Evolutionary conservation across 2,797 vertebrate species (phyloP), one percentile per base, ranked within the genome.

Genomic region (Luscinia megarhynchos): DNA sequence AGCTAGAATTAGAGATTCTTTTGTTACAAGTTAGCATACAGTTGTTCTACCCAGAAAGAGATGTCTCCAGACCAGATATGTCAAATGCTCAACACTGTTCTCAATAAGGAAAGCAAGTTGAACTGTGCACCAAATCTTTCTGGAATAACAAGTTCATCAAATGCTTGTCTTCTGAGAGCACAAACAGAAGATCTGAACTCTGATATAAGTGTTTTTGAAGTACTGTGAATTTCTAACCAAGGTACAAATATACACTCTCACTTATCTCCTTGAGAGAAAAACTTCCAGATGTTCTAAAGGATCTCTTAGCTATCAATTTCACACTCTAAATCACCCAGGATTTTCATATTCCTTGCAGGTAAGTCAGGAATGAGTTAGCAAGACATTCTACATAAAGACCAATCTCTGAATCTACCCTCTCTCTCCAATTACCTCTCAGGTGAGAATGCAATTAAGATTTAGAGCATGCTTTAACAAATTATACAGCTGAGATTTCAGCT

Each of bases 211-310:
- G 43, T 24, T 23, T 11, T 0, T 57, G 57, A 94, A 91, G 32
- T 50, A 80, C 68, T n/a, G 21, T 50, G 46, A 84, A 46, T 70
- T 10, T 4, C 32, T 59, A 82, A 66, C 26, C 30, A 62, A 84
- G 34, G 41, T 69, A 72, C 26, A 23, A 43, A 82, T 40, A 77
- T 6, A 73, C 26, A 66, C 7, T 79, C 32, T 66, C 58, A 55
- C 20, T 55, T 75, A 30, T 62, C 19, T 83, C 34, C 67, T 61
- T 58, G 41, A 79, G 50, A 94, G 34, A 70, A 84, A 87, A 87
- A 64, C 41, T 50, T 70, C 45, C 72, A 91, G 75, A 36, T 73
- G 45, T 91, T 90, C 70, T 93, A 89, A 90, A 95, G 48, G 20
- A 89, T 67, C 55, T 69, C 59, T 90, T 81, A 82, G 38, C 3